A percentile compares a stretch with the other conserved stretches of the same genome.
Conservation (phyloP, 2,113 vertebrate genomes). For the Scalopus aquaticus region DNA sequence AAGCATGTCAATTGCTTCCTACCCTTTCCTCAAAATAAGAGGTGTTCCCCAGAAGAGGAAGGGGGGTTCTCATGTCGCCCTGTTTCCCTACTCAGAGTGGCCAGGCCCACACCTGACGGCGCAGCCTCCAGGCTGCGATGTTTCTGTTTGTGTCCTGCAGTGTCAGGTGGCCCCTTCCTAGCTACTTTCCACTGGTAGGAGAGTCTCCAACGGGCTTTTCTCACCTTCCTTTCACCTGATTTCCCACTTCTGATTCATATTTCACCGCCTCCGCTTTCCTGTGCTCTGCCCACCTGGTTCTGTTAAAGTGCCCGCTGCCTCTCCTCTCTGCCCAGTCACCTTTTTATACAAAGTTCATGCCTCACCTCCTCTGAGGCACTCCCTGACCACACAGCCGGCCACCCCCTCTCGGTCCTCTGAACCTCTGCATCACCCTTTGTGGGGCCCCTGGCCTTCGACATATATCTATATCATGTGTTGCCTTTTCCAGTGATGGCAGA, state of each 20-base stretch:
- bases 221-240: not conserved
- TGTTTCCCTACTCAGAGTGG: not conserved
- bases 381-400: not conserved
- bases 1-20: not conserved
- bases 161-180: not conserved
- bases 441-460: not conserved
- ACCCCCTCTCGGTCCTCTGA: not conserved
- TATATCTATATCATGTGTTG: fast-evolving
- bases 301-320: not conserved
- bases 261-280: not conserved
- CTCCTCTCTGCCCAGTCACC: not conserved
- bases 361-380: not conserved
- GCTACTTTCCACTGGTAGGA: slow-evolving; percentile 42
- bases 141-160: not conserved
- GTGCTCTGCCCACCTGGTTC: not conserved
- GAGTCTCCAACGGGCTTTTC: not conserved
- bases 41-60: not conserved
- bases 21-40: not conserved
- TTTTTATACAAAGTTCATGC: not conserved
- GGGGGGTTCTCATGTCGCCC: not conserved
- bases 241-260: no score
- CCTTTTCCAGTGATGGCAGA: not conserved
- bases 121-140: not conserved
- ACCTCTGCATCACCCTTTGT: not conserved
- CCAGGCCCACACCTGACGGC: not conserved